Percentiles rank a stretch among this genome's conserved stretches.
Evolutionary conservation across 2,888 invertebrate genomes (phyloP).

Genomic region (Erebia epiphron): DNA sequence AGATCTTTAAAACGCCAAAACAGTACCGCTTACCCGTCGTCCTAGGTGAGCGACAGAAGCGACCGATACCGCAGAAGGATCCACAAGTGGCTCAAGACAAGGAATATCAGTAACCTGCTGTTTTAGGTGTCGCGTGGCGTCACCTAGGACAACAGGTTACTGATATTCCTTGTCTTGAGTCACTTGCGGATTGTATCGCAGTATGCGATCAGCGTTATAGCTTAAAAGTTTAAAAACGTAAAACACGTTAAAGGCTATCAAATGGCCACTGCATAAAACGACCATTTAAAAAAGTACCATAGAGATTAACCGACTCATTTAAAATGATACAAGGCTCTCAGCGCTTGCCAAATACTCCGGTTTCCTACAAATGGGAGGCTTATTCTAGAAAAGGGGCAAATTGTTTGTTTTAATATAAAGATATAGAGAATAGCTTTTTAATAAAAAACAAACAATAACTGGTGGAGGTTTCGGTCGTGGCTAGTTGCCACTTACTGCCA

Average conservation of each 20-base stretch:
- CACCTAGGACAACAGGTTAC: too few relatives aligned
- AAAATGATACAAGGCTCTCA: conserved; percentile 74
- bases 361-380: conserved; percentile 48
- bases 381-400: conserved; percentile 43
- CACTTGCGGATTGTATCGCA: background rate
- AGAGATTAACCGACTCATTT: conserved; percentile 74
- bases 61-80: too few relatives aligned
- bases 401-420: background rate
- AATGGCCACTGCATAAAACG: conserved; percentile 41
- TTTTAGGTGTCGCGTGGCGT: too few relatives aligned
- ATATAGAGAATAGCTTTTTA: too few relatives aligned
- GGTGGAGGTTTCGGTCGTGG: too few relatives aligned
- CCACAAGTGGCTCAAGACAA: too few relatives aligned
- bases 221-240: conserved; percentile 25
- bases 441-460: too few relatives aligned
- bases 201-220: conserved; percentile 3
- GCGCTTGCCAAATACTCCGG: conserved; percentile 71
- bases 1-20: too few relatives aligned
- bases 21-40: too few relatives aligned
- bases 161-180: background rate
- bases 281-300: conserved; percentile 55
- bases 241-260: conserved; percentile 33
- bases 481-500: too few relatives aligned
- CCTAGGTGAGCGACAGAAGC: too few relatives aligned
- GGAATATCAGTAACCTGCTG: too few relatives aligned